Base-by-base conservation (phyloP, 2,113 vertebrate genomes). In the Lynx canadensis region DNA sequence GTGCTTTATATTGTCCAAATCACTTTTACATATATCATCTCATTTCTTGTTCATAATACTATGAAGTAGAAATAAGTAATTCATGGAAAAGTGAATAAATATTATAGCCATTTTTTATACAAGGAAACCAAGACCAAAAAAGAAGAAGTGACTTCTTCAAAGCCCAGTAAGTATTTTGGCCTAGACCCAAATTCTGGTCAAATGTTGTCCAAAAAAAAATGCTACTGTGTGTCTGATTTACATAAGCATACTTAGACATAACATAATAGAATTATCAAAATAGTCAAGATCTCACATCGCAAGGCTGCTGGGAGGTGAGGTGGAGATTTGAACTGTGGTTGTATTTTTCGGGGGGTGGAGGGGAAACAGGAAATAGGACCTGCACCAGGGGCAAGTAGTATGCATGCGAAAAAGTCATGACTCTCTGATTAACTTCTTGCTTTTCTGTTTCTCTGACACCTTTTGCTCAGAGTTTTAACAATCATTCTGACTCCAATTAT, bases 131-230 rank as follows among this genome's bases (percentile, higher is more conserved):
- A 68, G 7, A 74, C 36, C 36, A 89, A 89, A 21, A 94, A 92
- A 96, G 41, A 76, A 1, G 29, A 89, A 85, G 2, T 50, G 36
- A 78, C n/a, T 91, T 89, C 33, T 38, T 90, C 83, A 97, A 97
- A 94, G 48, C 0, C 1, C 27, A 86, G 23, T 85, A 68, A 71
- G 7, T 38, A 63, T 65, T 50, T 95, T 16, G 33, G 27, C 14
- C 33, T 84, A 63, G 31, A 86, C 15, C 14, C 65, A 93, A 80
- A 57, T n/a, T 38, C 33, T 93, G 10, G 13, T 57, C 65, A 93
- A 95, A 76, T 29, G 12, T 2, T 73, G 15, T 7, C 71, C 45
- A 45, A 45, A 83, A 63, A 36, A 89, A 93, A 50, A 85, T n/a
- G 8, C 11, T 69, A 41, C 3, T 88, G 16, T 55, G 18, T 80